phyloP scores from a whole-genome alignment of 2,113 vertebrate genomes.

The Rynchops niger region DNA sequence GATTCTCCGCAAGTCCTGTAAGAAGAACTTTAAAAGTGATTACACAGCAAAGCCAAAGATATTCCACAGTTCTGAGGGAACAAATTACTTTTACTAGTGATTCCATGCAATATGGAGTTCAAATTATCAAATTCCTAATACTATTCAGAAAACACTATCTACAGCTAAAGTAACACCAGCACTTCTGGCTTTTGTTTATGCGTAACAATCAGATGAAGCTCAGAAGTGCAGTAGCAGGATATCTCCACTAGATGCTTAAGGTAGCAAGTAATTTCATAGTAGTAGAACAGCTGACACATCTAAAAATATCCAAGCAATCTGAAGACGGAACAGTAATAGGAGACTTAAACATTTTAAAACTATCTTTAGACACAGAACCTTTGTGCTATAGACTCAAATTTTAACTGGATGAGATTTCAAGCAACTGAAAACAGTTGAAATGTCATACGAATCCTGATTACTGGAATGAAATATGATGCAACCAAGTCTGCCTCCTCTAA shows the following conservation, averaged over 20 bases:
- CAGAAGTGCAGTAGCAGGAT: neutral
- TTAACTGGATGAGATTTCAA: constrained; percentile 43
- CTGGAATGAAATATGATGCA: neutral
- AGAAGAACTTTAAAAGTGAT: neutral
- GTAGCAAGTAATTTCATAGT: neutral
- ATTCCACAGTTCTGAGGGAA: neutral
- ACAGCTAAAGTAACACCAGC: neutral
- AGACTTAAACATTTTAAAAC: neutral
- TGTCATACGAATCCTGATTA: neutral
- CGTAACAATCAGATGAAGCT: neutral
- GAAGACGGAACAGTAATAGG: constrained; percentile 4
- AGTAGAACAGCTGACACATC: constrained; percentile 37
- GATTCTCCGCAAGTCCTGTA: neutral
- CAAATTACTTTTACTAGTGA: neutral
- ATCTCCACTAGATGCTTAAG: neutral
- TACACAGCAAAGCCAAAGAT: neutral
- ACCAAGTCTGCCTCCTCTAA: neutral
- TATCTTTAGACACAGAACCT: constrained; percentile 44
- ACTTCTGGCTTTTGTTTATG: neutral
- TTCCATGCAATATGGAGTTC: accelerated
- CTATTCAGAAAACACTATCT: neutral
- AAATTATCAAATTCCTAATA: neutral
- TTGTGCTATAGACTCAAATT: neutral
- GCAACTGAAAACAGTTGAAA: constrained; percentile 26
- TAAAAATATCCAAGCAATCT: constrained; percentile 28